phyloP scores from a whole-genome alignment of 1,140 invertebrate species.

The Anoplophora glabripennis region DNA sequence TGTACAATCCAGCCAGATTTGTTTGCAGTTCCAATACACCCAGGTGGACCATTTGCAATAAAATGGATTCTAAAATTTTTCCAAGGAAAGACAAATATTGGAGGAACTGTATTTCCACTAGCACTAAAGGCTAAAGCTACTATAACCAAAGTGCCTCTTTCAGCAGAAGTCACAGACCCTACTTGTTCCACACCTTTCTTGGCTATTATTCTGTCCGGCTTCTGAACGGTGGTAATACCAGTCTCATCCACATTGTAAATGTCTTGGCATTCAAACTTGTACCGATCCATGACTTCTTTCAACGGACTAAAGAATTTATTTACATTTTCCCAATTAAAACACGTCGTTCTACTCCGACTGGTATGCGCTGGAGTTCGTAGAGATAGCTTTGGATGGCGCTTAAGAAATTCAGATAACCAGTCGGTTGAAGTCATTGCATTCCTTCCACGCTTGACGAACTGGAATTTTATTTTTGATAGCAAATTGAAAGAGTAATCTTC shows the following conservation, averaged over 20 bases:
- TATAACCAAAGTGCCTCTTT: constrained; percentile 50
- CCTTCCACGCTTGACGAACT: constrained; percentile 41
- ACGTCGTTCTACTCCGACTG: constrained; percentile 49
- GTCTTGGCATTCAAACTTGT: constrained; percentile 34
- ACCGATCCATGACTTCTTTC: constrained; percentile 46
- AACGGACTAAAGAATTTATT: constrained; percentile 43
- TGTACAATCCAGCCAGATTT: neutral
- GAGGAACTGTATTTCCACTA: constrained; percentile 8
- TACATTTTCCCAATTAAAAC: constrained; percentile 51
- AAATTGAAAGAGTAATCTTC: constrained; percentile 47
- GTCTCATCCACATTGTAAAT: constrained; percentile 53
- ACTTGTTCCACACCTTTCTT: constrained; percentile 48
- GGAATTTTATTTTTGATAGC: constrained; percentile 40
- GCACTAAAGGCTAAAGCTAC: constrained; percentile 46
- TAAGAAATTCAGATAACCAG: constrained; percentile 51
- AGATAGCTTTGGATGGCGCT: constrained; percentile 47
- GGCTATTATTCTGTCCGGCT: constrained; percentile 41
- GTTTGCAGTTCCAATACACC: constrained; percentile 16
- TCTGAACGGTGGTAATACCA: constrained; percentile 49
- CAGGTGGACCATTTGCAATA: constrained; percentile 1
- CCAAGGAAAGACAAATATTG: constrained; percentile 1
- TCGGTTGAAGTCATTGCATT: constrained; percentile 46
- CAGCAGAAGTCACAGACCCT: constrained; percentile 48
- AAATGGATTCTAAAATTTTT: neutral
- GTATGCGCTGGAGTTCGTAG: constrained; percentile 48